phyloP scores from a whole-genome alignment of 2,113 vertebrate species.

The Eublepharis macularius region DNA sequence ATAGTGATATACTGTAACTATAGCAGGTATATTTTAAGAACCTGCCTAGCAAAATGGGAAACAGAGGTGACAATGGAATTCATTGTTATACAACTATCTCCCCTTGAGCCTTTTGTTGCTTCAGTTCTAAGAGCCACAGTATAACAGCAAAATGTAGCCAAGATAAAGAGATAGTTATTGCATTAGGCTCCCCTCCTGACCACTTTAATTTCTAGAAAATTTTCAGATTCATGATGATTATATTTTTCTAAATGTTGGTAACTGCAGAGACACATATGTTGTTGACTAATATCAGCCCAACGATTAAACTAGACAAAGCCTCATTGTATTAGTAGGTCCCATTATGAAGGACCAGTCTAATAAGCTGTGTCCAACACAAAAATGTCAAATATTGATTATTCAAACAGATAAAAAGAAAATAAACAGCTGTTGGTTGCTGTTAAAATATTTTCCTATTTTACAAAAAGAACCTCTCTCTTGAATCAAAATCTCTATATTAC shows the following conservation, averaged over 20 bases:
- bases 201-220: neutral
- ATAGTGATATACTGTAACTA: neutral
- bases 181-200: neutral
- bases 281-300: neutral
- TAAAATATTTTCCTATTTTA: neutral
- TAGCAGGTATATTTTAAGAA: neutral
- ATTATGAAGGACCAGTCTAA: neutral
- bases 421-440: conserved; percentile 20
- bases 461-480: neutral
- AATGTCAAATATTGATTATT: neutral
- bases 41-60: neutral
- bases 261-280: neutral
- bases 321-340: neutral
- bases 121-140: conserved; percentile 2
- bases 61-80: neutral
- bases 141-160: neutral
- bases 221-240: conserved; percentile 13
- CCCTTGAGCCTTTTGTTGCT: accelerated
- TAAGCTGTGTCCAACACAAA: neutral
- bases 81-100: neutral
- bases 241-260: conserved; percentile 24
- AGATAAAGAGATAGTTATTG: neutral
- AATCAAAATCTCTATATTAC: neutral
- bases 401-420: conserved; percentile 11
- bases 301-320: neutral